Evolutionary conservation across 2,888 invertebrate genomes (phyloP), one percentile per base, ranked within the genome.

Genomic region (Euproctis similis): DNA sequence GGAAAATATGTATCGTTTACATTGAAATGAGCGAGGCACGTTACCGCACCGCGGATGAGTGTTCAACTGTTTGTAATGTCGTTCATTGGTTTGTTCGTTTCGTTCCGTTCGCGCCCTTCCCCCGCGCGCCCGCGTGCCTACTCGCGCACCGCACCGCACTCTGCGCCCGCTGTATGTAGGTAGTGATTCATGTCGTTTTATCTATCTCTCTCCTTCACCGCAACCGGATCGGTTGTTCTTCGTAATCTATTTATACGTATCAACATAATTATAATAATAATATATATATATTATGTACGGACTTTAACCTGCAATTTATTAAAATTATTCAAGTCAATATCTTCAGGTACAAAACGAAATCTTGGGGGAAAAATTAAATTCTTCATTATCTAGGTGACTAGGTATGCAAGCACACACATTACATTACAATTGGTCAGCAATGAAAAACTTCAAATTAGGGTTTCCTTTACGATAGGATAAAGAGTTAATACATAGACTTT

Each of bases 181-280:
- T 80, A 84, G 82, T 84, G 82, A 84, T 84, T 84, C 82, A 84
- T 81, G 81, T 80, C 76, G 78, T 80, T 81, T 75, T 81, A 80
- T 81, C 82, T 81, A 80, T 84, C 84, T 84, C 82, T 71, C 78
- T 81, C 80, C 77, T 81, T 80, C 81, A 65, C 71, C 73, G 76
- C 81, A 78, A 82, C 81, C 80, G 78, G 81, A 81, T 82, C 82
- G 84, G 75, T 76, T 73, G 77, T 78, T 77, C 78, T 77, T 72
- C 73, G 77, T 81, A 78, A 80, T 80, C 80, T 81, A 81, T 84
- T 78, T 82, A 76, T 80, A 77, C 62, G 63, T 80, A 76, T 76
- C 71, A 76, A 61, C 59, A 71, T 61, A 59, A 53, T n/a, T n/a
- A n/a, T n/a, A n/a, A n/a, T n/a, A n/a, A n/a, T n/a, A n/a, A n/a